Evolutionary conservation across 2,113 vertebrate species (phyloP).

Genomic region (Leucopternis melanops): DNA sequence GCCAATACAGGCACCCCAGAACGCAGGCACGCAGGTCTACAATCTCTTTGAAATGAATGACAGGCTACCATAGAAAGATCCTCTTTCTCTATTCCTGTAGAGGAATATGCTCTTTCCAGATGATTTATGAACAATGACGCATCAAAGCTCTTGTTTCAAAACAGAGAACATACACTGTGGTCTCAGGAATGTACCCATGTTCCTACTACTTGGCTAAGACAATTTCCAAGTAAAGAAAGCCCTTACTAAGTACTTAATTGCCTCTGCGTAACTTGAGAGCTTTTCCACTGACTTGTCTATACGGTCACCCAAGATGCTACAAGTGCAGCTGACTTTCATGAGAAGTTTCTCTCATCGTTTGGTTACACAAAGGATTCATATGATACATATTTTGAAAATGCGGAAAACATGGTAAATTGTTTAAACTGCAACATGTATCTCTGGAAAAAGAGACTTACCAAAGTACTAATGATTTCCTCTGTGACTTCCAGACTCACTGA

Average conservation of each 20-base stretch:
- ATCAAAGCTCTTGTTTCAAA: not conserved
- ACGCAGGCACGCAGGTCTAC: fast-evolving
- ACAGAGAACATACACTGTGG: fast-evolving
- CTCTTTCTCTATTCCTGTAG: not conserved
- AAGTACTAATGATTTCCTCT: not conserved
- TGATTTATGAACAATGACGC: not conserved
- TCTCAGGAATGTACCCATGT: not conserved
- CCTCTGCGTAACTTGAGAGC: not conserved
- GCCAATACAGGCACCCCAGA: not conserved
- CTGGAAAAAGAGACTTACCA: not conserved
- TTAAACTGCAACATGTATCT: not conserved
- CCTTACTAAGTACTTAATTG: not conserved
- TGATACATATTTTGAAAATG: fast-evolving
- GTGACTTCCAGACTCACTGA: not conserved
- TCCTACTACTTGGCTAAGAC: not conserved
- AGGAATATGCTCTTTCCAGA: not conserved
- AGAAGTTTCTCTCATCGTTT: not conserved
- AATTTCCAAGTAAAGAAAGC: not conserved
- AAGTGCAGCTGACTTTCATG: not conserved
- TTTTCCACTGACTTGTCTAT: not conserved
- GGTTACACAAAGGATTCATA: not conserved
- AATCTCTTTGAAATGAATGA: not conserved
- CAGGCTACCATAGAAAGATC: not conserved
- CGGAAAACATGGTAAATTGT: not conserved
- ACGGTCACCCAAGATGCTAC: fast-evolving